Percentiles rank a stretch among this genome's conserved stretches.
Conservation (phyloP, 2,113 vertebrate species). For the Prionailurus bengalensis region DNA sequence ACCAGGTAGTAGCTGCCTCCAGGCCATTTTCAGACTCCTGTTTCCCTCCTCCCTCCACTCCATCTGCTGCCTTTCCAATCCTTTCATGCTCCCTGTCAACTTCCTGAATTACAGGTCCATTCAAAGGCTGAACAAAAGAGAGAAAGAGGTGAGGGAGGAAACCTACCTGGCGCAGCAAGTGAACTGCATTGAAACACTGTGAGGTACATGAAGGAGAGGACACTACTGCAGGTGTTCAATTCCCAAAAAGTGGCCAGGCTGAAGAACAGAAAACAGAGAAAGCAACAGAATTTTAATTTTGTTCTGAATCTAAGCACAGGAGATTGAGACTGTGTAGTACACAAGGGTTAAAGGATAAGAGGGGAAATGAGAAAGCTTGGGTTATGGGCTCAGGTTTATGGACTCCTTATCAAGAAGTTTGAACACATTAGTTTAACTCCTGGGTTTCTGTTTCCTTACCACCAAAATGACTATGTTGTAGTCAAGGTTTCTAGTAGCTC, state of each 20-base stretch:
- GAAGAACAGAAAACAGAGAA: background rate
- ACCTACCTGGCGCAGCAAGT: background rate
- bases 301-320: background rate
- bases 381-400: background rate
- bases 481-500: background rate
- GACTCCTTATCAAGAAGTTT: background rate
- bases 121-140: constrained; percentile 3
- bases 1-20: constrained; percentile 23
- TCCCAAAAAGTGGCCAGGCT: background rate
- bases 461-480: background rate
- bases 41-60: background rate
- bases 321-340: background rate
- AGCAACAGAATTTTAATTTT: background rate
- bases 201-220: background rate
- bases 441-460: background rate
- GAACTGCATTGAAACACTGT: background rate
- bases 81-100: background rate
- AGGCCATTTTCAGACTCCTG: background rate
- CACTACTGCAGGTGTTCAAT: background rate
- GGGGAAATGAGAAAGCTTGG: background rate
- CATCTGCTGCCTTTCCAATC: constrained; percentile 53
- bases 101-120: constrained; percentile 23
- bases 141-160: background rate
- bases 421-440: background rate
- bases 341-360: background rate